A percentile compares a stretch with the other conserved stretches of the same genome.
These are phyloP conservation scores for Tenthredo amoena DNA, from an alignment of 2,888 invertebrate species.

Conservation along the genomic window DNA sequence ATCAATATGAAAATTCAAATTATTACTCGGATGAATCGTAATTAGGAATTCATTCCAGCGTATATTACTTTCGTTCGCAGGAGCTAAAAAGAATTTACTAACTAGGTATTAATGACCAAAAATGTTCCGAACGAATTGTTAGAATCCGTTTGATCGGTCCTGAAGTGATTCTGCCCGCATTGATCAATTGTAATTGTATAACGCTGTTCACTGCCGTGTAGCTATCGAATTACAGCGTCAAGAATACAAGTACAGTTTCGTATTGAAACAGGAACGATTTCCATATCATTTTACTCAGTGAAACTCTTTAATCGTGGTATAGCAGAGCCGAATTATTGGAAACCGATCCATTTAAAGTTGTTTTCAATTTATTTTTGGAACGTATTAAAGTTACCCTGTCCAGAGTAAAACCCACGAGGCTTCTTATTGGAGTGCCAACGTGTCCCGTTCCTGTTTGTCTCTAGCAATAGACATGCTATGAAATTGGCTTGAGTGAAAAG, in stretches of 20 bases:
- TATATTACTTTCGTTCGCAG: too few relatives aligned
- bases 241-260: neutral
- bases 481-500: neutral
- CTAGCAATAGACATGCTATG: neutral
- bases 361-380: neutral
- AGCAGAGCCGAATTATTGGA: neutral
- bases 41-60: neutral
- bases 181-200: neutral
- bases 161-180: neutral
- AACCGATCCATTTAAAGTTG: constrained; percentile 31
- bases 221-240: neutral
- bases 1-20: neutral
- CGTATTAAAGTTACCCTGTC: constrained; percentile 3
- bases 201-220: neutral
- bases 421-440: neutral
- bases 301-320: neutral
- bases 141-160: neutral
- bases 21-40: neutral
- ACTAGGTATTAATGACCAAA: neutral
- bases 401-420: neutral
- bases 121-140: neutral
- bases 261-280: neutral
- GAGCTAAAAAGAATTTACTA: neutral
- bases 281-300: neutral
- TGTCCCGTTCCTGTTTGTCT: neutral